A percentile compares a stretch with the other conserved stretches of the same genome.
Conservation (phyloP, 2,797 vertebrate species). For the Podargus strigoides region DNA sequence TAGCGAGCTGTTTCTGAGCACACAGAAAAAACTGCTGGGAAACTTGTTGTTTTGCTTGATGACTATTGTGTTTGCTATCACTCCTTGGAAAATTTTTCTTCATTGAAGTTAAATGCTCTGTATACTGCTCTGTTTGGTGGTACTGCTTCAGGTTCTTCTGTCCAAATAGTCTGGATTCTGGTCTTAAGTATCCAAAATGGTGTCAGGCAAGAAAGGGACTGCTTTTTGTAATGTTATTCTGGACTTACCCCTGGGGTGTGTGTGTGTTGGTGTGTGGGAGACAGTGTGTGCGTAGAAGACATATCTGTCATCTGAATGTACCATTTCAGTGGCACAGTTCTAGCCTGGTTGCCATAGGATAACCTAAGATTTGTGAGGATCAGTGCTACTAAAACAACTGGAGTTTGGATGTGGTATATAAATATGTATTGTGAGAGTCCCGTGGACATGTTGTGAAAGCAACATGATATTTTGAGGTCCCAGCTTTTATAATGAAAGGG, state of each 20-base stretch:
- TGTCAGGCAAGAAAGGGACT: neutral
- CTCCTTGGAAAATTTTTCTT: neutral
- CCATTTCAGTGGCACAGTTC: neutral
- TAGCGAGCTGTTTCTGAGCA: neutral
- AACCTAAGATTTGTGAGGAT: neutral
- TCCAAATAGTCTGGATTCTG: fast-evolving
- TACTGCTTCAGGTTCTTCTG: neutral
- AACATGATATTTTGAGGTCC: neutral
- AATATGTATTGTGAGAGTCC: fast-evolving
- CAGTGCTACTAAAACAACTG: neutral
- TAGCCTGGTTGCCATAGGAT: too few relatives aligned
- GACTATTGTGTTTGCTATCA: fast-evolving
- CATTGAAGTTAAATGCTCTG: neutral
- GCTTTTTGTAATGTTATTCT: neutral
- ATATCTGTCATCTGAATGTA: neutral
- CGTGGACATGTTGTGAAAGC: fast-evolving
- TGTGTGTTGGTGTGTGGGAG: fast-evolving
- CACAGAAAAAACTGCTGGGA: neutral
- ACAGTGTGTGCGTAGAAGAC: neutral
- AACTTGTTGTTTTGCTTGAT: neutral
- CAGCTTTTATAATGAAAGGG: neutral
- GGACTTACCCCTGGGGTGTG: fast-evolving
- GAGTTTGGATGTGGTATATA: neutral
- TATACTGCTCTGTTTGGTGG: neutral
- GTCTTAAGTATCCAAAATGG: neutral